A percentile compares a stretch with the other conserved stretches of the same genome.
These are phyloP conservation scores for Brachionus asplanchnoidis DNA, from an alignment of 1,140 invertebrate genomes.

Conservation along the genomic window DNA sequence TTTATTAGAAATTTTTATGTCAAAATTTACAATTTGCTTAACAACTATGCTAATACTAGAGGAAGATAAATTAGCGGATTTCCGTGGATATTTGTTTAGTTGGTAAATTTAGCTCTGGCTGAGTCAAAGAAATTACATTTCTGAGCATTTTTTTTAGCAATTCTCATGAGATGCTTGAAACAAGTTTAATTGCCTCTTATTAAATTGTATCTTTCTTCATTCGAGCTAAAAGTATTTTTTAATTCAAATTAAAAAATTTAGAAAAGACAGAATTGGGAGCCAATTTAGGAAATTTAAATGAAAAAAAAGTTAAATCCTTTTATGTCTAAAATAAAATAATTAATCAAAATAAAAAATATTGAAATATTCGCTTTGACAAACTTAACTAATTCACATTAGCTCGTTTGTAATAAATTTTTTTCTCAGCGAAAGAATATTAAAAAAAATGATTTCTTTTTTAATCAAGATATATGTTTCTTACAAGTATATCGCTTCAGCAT, in stretches of 20 bases:
- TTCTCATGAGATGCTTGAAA: not conserved
- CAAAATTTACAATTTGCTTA: not conserved
- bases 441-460: not conserved
- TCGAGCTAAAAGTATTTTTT: not conserved
- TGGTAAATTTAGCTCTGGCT: not conserved
- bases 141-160: not conserved
- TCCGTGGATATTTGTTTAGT: not conserved
- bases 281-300: not conserved
- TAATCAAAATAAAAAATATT: not conserved
- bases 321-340: not conserved
- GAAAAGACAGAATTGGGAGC: not conserved
- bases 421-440: not conserved
- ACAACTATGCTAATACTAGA: not conserved
- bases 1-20: not conserved
- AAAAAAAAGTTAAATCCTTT: not conserved
- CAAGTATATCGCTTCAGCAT: not conserved
- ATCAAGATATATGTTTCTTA: not conserved
- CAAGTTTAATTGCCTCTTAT: not conserved
- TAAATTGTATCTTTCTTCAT: not conserved
- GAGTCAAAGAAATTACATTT: slow-evolving; percentile 3
- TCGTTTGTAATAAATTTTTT: not conserved
- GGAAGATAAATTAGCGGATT: not conserved
- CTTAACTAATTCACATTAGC: not conserved
- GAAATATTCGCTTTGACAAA: not conserved
- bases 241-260: not conserved